These are phyloP conservation scores for Hippocampus zosterae DNA, from an alignment of 2,113 vertebrate genomes.

Conservation along the genomic window DNA sequence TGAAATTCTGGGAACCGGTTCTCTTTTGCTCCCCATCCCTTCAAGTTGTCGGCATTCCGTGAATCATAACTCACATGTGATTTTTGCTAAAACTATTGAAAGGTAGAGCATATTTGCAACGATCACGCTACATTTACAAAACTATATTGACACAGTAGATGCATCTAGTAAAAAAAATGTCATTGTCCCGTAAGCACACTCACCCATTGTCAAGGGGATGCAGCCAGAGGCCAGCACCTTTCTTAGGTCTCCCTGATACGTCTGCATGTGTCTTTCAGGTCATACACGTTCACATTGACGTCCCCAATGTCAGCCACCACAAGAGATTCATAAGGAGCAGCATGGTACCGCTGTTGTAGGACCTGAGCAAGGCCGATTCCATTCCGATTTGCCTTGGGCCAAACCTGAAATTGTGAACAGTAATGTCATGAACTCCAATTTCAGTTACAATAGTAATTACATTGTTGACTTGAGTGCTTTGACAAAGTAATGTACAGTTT, in stretches of 20 bases:
- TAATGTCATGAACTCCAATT: neutral
- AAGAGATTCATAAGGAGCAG: slow-evolving; percentile 82
- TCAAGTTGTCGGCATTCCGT: no score
- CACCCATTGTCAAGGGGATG: slow-evolving; percentile 86
- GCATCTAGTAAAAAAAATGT: no score
- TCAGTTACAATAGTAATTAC: neutral
- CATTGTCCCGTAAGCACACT: slow-evolving; percentile 40
- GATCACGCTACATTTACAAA: no score
- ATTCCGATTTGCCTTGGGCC: slow-evolving; percentile 84
- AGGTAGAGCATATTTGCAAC: no score
- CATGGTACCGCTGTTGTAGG: slow-evolving; percentile 75
- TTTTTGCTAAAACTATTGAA: no score
- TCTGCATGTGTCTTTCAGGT: slow-evolving; percentile 84
- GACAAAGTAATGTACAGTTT: no score
- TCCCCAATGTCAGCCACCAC: slow-evolving; percentile 87
- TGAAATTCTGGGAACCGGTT: no score
- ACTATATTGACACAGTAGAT: no score
- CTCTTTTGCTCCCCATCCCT: no score
- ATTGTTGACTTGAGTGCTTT: no score
- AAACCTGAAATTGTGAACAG: slow-evolving; percentile 70
- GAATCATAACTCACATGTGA: no score
- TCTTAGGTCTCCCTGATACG: slow-evolving; percentile 77
- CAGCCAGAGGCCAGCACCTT: slow-evolving; percentile 73
- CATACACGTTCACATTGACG: slow-evolving; percentile 82
- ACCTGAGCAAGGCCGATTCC: slow-evolving; percentile 78